Evolutionary conservation across 2,113 vertebrate species (phyloP).

Genomic region (Platichthys stellatus): DNA sequence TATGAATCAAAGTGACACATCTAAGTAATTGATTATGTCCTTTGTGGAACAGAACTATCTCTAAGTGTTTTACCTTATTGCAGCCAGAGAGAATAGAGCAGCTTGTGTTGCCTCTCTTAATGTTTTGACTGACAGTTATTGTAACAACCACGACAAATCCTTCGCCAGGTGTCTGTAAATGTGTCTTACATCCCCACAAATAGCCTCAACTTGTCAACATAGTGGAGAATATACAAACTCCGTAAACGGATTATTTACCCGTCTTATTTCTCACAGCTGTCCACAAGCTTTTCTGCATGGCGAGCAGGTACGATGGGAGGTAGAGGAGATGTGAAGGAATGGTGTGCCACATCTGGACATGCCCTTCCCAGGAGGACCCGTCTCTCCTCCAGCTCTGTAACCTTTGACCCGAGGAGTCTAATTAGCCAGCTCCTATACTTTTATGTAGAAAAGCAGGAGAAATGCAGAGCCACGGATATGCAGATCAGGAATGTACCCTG

Average conservation of each 20-base stretch:
- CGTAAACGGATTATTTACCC: slow-evolving; percentile 3
- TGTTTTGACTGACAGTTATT: slow-evolving; percentile 30
- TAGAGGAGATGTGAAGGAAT: slow-evolving; percentile 33
- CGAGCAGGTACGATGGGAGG: slow-evolving; percentile 31
- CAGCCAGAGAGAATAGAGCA: slow-evolving; percentile 7
- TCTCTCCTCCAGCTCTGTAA: slow-evolving; percentile 58
- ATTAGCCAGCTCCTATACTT: slow-evolving; percentile 68
- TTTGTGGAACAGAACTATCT: slow-evolving; percentile 12
- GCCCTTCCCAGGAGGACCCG: slow-evolving; percentile 64
- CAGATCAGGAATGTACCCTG: slow-evolving; percentile 68
- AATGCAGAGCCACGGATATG: slow-evolving; percentile 74
- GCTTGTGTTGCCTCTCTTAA: slow-evolving; percentile 20
- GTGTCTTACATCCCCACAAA: slow-evolving; percentile 2
- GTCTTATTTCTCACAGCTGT: slow-evolving; percentile 1
- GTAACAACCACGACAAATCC: slow-evolving; percentile 22
- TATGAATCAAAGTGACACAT: neutral
- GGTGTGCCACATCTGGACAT: slow-evolving; percentile 59
- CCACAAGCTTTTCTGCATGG: slow-evolving; percentile 22
- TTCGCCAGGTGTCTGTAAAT: slow-evolving; percentile 27
- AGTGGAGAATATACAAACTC: slow-evolving; percentile 1
- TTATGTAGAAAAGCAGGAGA: slow-evolving; percentile 69
- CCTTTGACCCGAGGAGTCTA: slow-evolving; percentile 71
- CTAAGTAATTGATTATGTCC: slow-evolving; percentile 54
- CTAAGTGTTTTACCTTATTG: neutral
- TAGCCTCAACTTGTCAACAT: slow-evolving; percentile 1